phyloP scores from a whole-genome alignment of 2,113 vertebrate genomes.

The Caretta caretta region DNA sequence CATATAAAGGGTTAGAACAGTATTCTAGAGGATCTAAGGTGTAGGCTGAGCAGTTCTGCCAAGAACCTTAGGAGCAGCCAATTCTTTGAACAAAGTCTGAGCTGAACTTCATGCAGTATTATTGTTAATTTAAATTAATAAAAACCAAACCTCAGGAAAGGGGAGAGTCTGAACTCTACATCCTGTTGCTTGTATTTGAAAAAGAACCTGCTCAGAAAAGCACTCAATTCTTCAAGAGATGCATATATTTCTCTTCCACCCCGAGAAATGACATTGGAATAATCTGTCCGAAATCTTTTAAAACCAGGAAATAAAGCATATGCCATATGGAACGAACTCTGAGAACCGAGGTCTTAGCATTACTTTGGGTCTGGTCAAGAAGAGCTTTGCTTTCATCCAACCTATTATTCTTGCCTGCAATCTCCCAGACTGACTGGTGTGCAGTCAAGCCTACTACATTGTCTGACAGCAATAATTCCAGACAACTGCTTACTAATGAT shows the following conservation, averaged over 20 bases:
- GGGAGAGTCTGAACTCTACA: not conserved
- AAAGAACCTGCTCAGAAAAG: not conserved
- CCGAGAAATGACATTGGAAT: not conserved
- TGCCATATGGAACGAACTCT: not conserved
- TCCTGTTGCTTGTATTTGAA: not conserved
- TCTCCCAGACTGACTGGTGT: not conserved
- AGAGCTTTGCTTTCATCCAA: not conserved
- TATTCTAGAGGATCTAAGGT: not conserved
- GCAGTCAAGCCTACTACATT: not conserved
- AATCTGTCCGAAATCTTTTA: rapidly evolving
- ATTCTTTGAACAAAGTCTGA: rapidly evolving
- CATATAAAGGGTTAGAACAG: not conserved
- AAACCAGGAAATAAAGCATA: not conserved
- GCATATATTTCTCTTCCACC: not conserved
- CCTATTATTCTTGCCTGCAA: not conserved
- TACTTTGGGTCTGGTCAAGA: not conserved
- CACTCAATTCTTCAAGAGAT: rapidly evolving
- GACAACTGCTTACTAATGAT: not conserved
- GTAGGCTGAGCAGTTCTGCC: slow-evolving; percentile 9
- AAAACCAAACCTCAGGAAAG: not conserved
- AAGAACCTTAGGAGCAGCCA: not conserved
- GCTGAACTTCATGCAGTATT: not conserved
- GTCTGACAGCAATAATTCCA: not conserved
- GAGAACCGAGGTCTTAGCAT: not conserved
- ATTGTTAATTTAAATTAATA: not conserved